Percentiles rank a stretch among this genome's conserved stretches.
These are phyloP conservation scores for Tylochromis polylepis DNA, from an alignment of 2,113 vertebrate genomes.

Conservation along the genomic window DNA sequence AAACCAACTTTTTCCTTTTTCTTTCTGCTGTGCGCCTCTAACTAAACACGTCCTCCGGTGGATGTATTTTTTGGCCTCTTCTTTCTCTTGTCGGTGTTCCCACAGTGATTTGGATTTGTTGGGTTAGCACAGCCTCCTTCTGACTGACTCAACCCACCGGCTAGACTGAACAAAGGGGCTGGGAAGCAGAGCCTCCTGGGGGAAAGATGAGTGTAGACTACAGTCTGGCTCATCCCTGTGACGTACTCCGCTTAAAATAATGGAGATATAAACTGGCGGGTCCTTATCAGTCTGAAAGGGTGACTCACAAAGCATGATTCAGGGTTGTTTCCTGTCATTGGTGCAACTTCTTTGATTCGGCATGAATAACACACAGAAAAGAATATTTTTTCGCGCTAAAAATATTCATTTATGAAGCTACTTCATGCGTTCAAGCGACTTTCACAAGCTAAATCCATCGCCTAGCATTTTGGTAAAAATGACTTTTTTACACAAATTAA, in stretches of 20 bases:
- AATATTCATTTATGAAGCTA: background rate
- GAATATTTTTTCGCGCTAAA: rapidly evolving
- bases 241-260: background rate
- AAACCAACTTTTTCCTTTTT: constrained; percentile 13
- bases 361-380: background rate
- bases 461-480: background rate
- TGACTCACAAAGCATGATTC: background rate
- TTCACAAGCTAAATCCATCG: rapidly evolving
- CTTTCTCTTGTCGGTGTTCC: background rate
- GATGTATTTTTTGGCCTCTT: background rate
- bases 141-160: constrained; percentile 68
- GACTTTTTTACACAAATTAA: rapidly evolving
- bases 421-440: background rate
- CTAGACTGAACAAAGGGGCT: constrained; percentile 65
- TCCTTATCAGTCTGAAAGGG: background rate
- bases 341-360: background rate
- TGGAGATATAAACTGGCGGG: background rate
- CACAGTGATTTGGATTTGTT: background rate
- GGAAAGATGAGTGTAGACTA: constrained; percentile 19
- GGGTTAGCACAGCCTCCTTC: constrained; percentile 30
- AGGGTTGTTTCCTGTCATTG: rapidly evolving
- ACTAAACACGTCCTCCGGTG: background rate
- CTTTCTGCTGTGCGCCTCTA: background rate
- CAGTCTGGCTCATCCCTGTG: background rate
- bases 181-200: constrained; percentile 57